Evolutionary conservation across 2,888 invertebrate species (phyloP).

Genomic region (Hypselothyrea guttata): DNA sequence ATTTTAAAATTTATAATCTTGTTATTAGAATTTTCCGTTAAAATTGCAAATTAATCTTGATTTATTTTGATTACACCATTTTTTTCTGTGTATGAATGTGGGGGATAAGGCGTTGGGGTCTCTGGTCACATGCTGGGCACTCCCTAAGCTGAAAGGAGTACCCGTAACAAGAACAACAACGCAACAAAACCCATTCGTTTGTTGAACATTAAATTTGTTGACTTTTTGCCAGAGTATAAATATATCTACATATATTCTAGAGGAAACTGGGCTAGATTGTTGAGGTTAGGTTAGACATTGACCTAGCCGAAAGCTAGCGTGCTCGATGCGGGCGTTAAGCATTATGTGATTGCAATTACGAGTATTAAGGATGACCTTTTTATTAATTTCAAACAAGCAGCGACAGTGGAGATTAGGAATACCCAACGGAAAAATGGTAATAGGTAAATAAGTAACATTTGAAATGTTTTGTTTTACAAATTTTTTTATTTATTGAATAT

Average conservation of each 20-base stretch:
- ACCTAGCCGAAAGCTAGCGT: slow-evolving; percentile 28
- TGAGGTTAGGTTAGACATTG: slow-evolving; percentile 2
- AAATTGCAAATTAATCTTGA: too few relatives aligned
- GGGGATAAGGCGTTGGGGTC: too few relatives aligned
- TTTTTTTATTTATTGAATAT: too few relatives aligned
- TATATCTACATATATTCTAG: too few relatives aligned
- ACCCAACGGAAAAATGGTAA: too few relatives aligned
- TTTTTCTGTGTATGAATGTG: too few relatives aligned
- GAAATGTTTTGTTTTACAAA: too few relatives aligned
- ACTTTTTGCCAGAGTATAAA: slow-evolving; percentile 39
- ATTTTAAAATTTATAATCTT: too few relatives aligned
- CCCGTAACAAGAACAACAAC: slow-evolving; percentile 16
- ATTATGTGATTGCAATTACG: slow-evolving; percentile 66
- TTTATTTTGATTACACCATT: too few relatives aligned
- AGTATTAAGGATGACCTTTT: slow-evolving; percentile 35
- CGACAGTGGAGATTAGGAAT: not conserved
- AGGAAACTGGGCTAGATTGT: not conserved
- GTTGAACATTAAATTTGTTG: slow-evolving; percentile 57
- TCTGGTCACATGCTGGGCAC: slow-evolving; percentile 73
- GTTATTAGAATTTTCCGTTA: too few relatives aligned
- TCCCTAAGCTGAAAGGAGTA: slow-evolving; percentile 53
- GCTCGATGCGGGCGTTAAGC: slow-evolving; percentile 41
- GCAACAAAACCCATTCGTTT: slow-evolving; percentile 34
- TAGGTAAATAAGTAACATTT: too few relatives aligned
- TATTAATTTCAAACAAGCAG: slow-evolving; percentile 15